Evolutionary conservation across 2,113 vertebrate species (phyloP).

Genomic region (Apeltes quadracus): DNA sequence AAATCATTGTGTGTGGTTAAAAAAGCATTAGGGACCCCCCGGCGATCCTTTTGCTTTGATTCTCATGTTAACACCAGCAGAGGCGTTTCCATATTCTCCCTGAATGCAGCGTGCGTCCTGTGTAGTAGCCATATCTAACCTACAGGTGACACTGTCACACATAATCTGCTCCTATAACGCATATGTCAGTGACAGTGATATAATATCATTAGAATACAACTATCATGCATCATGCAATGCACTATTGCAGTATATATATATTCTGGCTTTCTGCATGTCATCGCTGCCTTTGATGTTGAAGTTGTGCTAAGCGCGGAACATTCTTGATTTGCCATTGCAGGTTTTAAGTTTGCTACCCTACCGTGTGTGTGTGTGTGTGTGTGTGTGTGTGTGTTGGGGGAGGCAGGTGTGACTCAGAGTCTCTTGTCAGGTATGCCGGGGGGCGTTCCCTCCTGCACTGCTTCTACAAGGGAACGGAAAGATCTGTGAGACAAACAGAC

Average conservation of each 20-base stretch:
- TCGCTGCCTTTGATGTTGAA: not conserved
- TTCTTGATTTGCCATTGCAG: not conserved
- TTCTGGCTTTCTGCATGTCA: not conserved
- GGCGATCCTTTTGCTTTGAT: not conserved
- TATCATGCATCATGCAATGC: not conserved
- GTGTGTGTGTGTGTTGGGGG: not conserved
- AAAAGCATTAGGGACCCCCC: constrained; percentile 2
- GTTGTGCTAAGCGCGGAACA: not conserved
- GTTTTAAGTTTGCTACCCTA: not conserved
- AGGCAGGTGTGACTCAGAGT: constrained; percentile 25
- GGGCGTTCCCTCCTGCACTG: constrained; percentile 20
- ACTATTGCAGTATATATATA: not conserved
- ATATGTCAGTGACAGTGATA: constrained; percentile 18
- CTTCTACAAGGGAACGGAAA: constrained; percentile 14
- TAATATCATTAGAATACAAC: constrained; percentile 31
- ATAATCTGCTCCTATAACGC: not conserved
- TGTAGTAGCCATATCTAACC: constrained; percentile 47
- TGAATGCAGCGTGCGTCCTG: not conserved
- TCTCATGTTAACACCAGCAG: not conserved
- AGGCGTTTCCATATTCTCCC: not conserved
- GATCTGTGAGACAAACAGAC: not conserved
- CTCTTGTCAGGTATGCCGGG: constrained; percentile 10
- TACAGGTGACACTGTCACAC: constrained; percentile 45
- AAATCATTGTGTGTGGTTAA: not conserved
- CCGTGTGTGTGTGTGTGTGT: not conserved